These are phyloP conservation scores for Callocephalon fimbriatum DNA, from an alignment of 2,113 vertebrate genomes.

Conservation along the genomic window DNA sequence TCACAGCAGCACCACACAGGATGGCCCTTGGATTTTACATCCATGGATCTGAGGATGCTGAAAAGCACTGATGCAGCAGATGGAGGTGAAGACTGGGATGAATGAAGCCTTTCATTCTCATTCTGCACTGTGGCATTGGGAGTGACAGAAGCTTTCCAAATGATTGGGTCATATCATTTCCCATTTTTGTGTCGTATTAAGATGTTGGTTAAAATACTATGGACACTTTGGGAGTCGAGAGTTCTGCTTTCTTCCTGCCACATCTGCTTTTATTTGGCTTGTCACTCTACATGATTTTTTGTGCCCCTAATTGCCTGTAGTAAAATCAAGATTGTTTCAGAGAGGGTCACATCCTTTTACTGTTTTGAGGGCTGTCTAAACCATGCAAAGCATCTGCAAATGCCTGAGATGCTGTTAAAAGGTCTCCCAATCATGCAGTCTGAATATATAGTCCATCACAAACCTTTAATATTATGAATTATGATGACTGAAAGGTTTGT, in stretches of 20 bases:
- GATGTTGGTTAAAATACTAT: not conserved
- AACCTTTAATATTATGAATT: accelerated
- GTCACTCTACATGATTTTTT: not conserved
- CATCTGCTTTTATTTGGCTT: not conserved
- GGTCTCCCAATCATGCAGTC: accelerated
- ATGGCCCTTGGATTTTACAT: not conserved
- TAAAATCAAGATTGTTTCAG: not conserved
- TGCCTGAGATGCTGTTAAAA: not conserved
- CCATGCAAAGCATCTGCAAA: not conserved
- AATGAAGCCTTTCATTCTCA: not conserved
- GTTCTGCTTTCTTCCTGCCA: not conserved
- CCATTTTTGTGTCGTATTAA: not conserved
- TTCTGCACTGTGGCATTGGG: not conserved
- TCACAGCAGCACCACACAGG: not conserved
- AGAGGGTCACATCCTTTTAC: not conserved
- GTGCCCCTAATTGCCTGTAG: not conserved
- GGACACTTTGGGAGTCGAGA: not conserved
- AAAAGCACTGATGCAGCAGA: not conserved
- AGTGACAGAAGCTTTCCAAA: not conserved
- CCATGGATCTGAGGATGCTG: not conserved
- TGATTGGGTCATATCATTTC: accelerated
- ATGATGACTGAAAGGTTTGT: not conserved
- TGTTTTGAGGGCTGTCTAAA: not conserved
- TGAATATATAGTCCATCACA: not conserved
- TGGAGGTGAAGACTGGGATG: not conserved